Evolutionary conservation across 2,888 invertebrate genomes (phyloP).

Genomic region (Brachycybe producta): DNA sequence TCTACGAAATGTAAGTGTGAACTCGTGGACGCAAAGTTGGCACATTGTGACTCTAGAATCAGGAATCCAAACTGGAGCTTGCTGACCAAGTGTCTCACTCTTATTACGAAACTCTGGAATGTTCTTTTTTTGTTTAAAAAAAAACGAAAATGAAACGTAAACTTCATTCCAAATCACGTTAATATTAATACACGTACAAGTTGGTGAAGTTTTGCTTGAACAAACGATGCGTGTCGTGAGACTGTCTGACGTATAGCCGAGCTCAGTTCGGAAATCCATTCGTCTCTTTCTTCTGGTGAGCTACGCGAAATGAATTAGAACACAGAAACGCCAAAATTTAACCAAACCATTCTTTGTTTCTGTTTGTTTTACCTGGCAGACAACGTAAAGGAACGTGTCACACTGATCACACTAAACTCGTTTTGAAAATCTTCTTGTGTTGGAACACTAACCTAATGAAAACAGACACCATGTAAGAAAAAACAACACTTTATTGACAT

Average conservation of each 20-base stretch:
- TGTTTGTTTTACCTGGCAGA: conserved; percentile 37
- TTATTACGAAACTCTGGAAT: no score
- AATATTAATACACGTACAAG: not conserved
- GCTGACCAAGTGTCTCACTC: conserved; percentile 13
- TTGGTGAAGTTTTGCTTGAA: conserved; percentile 20
- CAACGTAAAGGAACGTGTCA: conserved; percentile 42
- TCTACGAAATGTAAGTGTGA: conserved; percentile 49
- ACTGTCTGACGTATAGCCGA: conserved; percentile 39
- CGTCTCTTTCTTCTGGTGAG: conserved; percentile 38
- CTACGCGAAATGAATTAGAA: conserved; percentile 25
- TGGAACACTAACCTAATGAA: conserved; percentile 26
- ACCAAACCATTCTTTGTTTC: not conserved
- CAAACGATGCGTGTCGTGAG: conserved; percentile 36
- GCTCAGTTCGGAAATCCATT: conserved; percentile 40
- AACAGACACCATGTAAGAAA: not conserved
- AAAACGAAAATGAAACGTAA: not conserved
- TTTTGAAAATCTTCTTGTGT: conserved; percentile 38
- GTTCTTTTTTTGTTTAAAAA: not conserved
- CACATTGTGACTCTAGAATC: conserved; percentile 50
- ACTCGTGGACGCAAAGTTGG: conserved; percentile 48
- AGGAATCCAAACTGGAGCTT: conserved; percentile 46
- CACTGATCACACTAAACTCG: conserved; percentile 44
- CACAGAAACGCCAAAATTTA: not conserved
- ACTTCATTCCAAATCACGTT: not conserved
- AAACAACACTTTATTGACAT: not conserved